Conservation (phyloP, 1,140 invertebrate species). For the Drosophila pruinosa region DNA sequence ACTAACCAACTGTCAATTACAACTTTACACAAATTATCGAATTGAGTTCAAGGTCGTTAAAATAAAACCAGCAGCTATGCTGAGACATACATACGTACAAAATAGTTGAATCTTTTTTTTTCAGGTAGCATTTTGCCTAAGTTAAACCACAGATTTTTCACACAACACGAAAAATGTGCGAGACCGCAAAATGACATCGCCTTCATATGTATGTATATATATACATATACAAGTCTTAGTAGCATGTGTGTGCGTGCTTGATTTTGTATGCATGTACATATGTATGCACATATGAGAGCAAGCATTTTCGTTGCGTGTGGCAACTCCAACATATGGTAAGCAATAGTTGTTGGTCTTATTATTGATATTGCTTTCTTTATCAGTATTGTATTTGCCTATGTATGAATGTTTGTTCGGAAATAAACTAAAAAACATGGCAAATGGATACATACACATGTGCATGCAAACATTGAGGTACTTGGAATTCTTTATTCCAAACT, state of each 20-base stretch:
- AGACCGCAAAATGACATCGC: slow-evolving; percentile 68
- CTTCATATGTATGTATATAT: slow-evolving; percentile 29
- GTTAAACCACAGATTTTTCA: slow-evolving; percentile 71
- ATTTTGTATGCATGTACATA: slow-evolving; percentile 24
- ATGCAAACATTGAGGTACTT: too few relatives aligned
- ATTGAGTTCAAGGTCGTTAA: slow-evolving; percentile 72
- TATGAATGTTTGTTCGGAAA: too few relatives aligned
- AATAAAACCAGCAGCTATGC: slow-evolving; percentile 60
- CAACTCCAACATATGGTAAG: slow-evolving; percentile 72
- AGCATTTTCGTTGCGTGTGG: slow-evolving; percentile 68
- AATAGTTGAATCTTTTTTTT: slow-evolving; percentile 48
- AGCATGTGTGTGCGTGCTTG: not conserved
- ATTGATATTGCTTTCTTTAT: slow-evolving; percentile 32
- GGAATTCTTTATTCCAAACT: too few relatives aligned
- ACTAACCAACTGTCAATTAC: slow-evolving; percentile 36
- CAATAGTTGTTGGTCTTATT: slow-evolving; percentile 27
- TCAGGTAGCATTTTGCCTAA: slow-evolving; percentile 14
- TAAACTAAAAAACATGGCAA: too few relatives aligned
- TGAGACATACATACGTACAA: slow-evolving; percentile 53
- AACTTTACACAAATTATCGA: slow-evolving; percentile 27
- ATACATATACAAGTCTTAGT: not conserved
- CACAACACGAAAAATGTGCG: slow-evolving; percentile 59
- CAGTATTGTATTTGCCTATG: too few relatives aligned
- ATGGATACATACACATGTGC: too few relatives aligned
- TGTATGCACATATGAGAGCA: not conserved